Evolutionary conservation across 2,797 vertebrate genomes (phyloP), one percentile per base, ranked within the genome.

Genomic region (Mionectes olivaceus): DNA sequence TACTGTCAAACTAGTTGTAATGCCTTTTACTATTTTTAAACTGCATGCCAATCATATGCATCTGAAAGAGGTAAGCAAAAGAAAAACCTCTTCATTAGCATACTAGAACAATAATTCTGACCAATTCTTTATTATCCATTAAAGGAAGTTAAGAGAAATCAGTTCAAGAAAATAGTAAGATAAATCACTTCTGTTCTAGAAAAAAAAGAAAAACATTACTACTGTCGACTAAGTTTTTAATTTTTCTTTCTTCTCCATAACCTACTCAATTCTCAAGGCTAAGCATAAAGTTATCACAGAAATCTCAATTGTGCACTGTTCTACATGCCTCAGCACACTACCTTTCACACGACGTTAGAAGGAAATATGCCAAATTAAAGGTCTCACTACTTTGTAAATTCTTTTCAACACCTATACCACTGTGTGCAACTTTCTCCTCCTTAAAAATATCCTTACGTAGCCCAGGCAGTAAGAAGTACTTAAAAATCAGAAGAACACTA

Each of bases 11-110:
- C 80, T 83, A 78, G 73, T 65, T 94, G 89, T 70, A 69, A 94
- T 93, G 93, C 52, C 91, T 90, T 96, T 95, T 89, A 94, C 83
- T 93, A 41, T 88, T 97, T 97, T 97, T 79, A 94, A 95, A 93
- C 73, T 76, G 43, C 37, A 87, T 92, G 92, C 44, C 84, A 93
- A 96, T 95, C 94, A 93, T 90, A 89, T 95, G 78, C 93, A 97
- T 88, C 93, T 90, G 73, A 96, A 87, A 83, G 63, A 52, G 33
- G 30, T 32, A 92, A 67, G 22, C 11, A 46, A 69, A 75, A 89
- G 27, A 25, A 77, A 90, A 47, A 90, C 39, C 33, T 79, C 80
- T 89, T 95, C 87, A 96, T 96, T 97, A 97, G 64, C 89, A 95
- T 68, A 82, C 33, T 35, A 87, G 83, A 94, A 84, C 79, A 90